Evolutionary conservation across 2,113 vertebrate species (phyloP).

Genomic region (Mormyrus iriodes): DNA sequence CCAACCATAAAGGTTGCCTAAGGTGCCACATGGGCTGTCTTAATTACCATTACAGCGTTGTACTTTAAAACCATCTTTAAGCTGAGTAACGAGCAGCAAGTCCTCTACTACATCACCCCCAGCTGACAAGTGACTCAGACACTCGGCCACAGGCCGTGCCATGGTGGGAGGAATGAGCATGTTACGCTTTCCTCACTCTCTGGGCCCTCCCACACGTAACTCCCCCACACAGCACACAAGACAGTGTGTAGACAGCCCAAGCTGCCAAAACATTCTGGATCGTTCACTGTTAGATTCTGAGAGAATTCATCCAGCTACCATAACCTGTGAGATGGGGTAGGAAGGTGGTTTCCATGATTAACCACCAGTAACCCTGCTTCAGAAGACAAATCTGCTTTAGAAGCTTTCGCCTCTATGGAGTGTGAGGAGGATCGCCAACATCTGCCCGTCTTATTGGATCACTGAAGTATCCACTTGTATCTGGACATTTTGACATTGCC

Average conservation of each 20-base stretch:
- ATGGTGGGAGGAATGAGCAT: background rate
- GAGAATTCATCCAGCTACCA: background rate
- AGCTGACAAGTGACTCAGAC: background rate
- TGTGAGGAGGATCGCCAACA: background rate
- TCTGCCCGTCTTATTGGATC: background rate
- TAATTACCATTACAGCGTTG: background rate
- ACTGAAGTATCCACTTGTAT: background rate
- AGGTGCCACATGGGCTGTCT: background rate
- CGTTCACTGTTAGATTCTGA: background rate
- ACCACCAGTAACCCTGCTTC: background rate
- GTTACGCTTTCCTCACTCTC: background rate
- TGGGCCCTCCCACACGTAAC: background rate
- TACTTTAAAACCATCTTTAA: background rate
- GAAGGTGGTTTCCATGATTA: background rate
- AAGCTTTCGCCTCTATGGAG: background rate
- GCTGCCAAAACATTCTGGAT: background rate
- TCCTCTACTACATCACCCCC: background rate
- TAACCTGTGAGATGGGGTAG: background rate
- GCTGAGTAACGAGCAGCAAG: background rate
- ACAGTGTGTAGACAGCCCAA: background rate
- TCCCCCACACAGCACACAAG: background rate
- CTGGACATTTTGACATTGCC: background rate
- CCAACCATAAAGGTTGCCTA: background rate
- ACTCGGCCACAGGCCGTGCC: background rate
- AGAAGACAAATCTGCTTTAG: background rate